Evolutionary conservation across 1,140 invertebrate genomes (phyloP).

Genomic region (Eufriesea mexicana): DNA sequence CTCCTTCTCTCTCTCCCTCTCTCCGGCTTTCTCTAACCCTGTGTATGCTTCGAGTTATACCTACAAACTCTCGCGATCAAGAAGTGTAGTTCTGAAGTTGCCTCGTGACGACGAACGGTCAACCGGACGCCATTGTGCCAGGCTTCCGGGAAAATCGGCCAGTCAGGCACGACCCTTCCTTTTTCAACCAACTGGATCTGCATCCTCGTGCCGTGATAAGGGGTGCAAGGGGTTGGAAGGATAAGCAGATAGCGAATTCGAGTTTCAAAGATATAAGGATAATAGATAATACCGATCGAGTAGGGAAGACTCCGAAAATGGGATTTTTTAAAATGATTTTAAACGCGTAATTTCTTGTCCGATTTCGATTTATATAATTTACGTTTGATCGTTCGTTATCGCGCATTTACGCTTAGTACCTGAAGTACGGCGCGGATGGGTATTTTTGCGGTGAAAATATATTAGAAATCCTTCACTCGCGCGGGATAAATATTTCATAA

Average conservation of each 20-base stretch:
- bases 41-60: constrained; percentile 20
- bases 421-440: too few species aligned
- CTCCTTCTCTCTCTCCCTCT: neutral
- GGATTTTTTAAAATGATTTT: too few species aligned
- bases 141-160: neutral
- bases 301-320: too few species aligned
- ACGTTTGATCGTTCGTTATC: neutral
- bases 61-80: constrained; percentile 43
- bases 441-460: neutral
- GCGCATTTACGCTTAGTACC: too few species aligned
- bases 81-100: constrained; percentile 42
- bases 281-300: too few species aligned
- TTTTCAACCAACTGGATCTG: neutral
- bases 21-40: neutral
- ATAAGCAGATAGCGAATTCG: neutral
- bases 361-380: neutral
- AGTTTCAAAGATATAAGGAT: neutral
- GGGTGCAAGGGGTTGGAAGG: neutral
- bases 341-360: neutral
- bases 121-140: constrained; percentile 38
- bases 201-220: neutral
- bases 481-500: neutral
- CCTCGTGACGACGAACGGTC: constrained; percentile 49
- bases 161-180: neutral
- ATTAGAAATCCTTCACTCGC: neutral